Percentiles rank a stretch among this genome's conserved stretches.
Evolutionary conservation across 2,797 vertebrate species (phyloP).

Genomic region (Semaprochilodus insignis): DNA sequence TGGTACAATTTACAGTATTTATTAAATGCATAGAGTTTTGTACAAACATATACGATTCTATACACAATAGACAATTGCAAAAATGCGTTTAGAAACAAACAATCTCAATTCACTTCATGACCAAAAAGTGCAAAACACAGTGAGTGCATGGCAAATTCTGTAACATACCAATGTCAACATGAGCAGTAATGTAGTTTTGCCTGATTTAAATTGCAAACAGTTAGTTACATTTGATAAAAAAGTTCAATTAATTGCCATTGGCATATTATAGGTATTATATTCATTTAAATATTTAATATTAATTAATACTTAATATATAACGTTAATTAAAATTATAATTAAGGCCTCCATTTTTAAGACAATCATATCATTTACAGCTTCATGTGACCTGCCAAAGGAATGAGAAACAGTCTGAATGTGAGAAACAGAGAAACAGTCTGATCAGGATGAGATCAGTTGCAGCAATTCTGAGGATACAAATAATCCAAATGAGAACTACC

Average conservation of each 20-base stretch:
- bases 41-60: constrained; percentile 49
- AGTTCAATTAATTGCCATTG: neutral
- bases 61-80: constrained; percentile 29
- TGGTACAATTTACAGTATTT: constrained; percentile 31
- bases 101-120: neutral
- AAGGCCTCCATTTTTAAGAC: neutral
- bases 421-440: neutral
- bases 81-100: constrained; percentile 5
- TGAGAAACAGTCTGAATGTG: no score
- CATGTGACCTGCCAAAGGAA: neutral
- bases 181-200: neutral
- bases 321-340: neutral
- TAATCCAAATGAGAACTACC: neutral
- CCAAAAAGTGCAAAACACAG: constrained; percentile 39
- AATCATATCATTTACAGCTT: neutral
- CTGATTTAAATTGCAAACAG: neutral
- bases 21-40: constrained; percentile 43
- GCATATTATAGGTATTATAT: neutral
- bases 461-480: neutral
- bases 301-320: neutral
- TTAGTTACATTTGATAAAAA: neutral
- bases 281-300: neutral
- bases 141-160: neutral
- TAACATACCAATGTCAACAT: neutral
- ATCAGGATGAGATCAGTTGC: neutral